phyloP scores from a whole-genome alignment of 2,888 invertebrate genomes.

The Ctena decussata region DNA sequence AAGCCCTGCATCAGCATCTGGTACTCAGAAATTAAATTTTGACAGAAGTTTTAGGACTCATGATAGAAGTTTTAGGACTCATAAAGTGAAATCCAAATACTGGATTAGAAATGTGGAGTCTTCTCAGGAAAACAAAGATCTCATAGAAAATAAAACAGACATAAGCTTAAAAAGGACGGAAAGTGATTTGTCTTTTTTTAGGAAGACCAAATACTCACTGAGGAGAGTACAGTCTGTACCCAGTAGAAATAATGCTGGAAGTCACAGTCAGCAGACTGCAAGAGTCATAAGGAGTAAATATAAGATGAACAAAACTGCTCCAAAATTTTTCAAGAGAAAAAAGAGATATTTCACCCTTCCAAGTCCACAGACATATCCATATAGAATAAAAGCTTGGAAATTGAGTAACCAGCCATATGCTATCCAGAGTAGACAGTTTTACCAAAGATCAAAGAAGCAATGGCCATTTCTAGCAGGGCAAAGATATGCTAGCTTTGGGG shows the following conservation, averaged over 20 bases:
- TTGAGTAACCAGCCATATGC: neutral
- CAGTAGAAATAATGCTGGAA: neutral
- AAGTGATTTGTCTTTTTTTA: neutral
- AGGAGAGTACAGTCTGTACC: slow-evolving; percentile 6
- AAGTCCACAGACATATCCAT: neutral
- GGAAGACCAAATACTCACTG: slow-evolving; percentile 40
- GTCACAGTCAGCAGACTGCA: neutral
- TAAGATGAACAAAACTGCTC: neutral
- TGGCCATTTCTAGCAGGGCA: neutral
- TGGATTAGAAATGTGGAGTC: neutral
- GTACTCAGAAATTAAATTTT: neutral
- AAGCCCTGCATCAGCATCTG: neutral
- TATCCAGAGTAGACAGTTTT: neutral
- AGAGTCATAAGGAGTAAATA: slow-evolving; percentile 29
- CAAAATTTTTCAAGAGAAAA: neutral
- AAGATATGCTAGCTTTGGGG: neutral
- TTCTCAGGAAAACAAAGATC: neutral
- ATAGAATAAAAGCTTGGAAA: neutral
- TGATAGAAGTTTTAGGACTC: too few species aligned
- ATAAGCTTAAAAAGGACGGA: neutral
- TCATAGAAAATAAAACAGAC: neutral
- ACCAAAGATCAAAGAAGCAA: neutral
- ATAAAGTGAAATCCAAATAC: neutral
- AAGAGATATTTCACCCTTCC: neutral
- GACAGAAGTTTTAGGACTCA: neutral